phyloP scores from a whole-genome alignment of 1,140 invertebrate species.

The Sminthurinus signatus region DNA sequence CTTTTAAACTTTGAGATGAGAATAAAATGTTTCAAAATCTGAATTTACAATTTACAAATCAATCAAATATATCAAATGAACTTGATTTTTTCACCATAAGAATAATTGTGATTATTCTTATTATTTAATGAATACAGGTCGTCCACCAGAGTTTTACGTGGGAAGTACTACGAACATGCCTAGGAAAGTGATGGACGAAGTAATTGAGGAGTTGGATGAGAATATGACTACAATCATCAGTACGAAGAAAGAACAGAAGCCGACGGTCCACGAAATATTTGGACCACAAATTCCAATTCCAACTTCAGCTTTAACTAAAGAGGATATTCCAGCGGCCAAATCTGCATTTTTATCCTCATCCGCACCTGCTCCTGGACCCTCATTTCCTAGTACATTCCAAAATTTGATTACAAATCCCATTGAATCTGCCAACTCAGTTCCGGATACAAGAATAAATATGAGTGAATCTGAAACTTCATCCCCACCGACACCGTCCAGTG shows the following conservation, averaged over 20 bases:
- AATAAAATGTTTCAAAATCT: too few relatives aligned
- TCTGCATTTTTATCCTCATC: neutral
- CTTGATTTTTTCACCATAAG: too few relatives aligned
- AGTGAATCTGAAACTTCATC: neutral
- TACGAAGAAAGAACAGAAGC: constrained; percentile 46
- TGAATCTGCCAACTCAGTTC: neutral
- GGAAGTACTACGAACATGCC: constrained; percentile 22
- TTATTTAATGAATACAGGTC: constrained; percentile 4
- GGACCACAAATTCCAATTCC: constrained; percentile 2
- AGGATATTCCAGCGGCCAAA: neutral
- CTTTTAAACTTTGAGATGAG: too few relatives aligned
- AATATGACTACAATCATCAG: constrained; percentile 40
- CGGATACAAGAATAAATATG: too few relatives aligned
- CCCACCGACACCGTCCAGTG: neutral
- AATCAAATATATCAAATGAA: too few relatives aligned
- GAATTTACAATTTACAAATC: too few relatives aligned
- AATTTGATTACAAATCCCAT: too few relatives aligned
- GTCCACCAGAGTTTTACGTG: constrained; percentile 7
- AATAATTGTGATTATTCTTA: too few relatives aligned
- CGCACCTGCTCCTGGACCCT: neutral
- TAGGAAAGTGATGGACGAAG: constrained; percentile 30
- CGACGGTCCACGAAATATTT: constrained; percentile 37
- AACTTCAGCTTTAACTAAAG: neutral
- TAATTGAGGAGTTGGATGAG: constrained; percentile 41
- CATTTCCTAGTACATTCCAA: too few relatives aligned